Evolutionary conservation across 2,888 invertebrate species (phyloP).

Genomic region (Dynastes hyllus): DNA sequence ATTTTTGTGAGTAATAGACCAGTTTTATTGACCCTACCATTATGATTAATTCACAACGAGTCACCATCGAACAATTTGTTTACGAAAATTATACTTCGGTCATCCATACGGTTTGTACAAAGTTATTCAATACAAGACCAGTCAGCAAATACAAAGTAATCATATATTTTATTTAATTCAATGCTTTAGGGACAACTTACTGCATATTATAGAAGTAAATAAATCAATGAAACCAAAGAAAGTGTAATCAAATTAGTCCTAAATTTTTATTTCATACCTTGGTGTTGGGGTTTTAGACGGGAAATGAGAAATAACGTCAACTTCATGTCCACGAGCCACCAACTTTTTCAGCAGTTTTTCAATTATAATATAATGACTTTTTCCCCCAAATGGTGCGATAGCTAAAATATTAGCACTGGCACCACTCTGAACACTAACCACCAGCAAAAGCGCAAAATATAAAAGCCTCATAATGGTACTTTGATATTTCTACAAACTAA

Average conservation of each 20-base stretch:
- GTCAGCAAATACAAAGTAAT: too few relatives aligned
- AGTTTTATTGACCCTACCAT: too few relatives aligned
- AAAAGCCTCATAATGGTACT: slow-evolving; percentile 6
- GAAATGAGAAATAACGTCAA: slow-evolving; percentile 74
- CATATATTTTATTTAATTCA: too few relatives aligned
- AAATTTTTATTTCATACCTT: slow-evolving; percentile 49
- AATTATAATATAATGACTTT: slow-evolving; percentile 74
- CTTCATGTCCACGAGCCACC: slow-evolving; percentile 72
- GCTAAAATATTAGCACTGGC: slow-evolving; percentile 69
- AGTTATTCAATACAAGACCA: too few relatives aligned
- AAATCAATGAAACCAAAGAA: too few relatives aligned
- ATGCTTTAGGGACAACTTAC: too few relatives aligned
- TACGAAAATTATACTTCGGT: too few relatives aligned
- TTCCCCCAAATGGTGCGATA: slow-evolving; percentile 72
- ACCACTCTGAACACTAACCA: background rate
- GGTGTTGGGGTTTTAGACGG: slow-evolving; percentile 66
- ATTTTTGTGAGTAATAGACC: too few relatives aligned
- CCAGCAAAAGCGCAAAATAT: background rate
- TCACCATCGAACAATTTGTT: too few relatives aligned
- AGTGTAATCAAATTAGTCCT: background rate
- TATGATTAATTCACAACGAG: too few relatives aligned
- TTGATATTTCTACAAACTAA: background rate
- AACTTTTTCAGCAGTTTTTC: slow-evolving; percentile 72
- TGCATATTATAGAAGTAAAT: too few relatives aligned
- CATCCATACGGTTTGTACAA: too few relatives aligned